Conservation (phyloP, 2,113 vertebrate species). For the Ciconia maguari region DNA sequence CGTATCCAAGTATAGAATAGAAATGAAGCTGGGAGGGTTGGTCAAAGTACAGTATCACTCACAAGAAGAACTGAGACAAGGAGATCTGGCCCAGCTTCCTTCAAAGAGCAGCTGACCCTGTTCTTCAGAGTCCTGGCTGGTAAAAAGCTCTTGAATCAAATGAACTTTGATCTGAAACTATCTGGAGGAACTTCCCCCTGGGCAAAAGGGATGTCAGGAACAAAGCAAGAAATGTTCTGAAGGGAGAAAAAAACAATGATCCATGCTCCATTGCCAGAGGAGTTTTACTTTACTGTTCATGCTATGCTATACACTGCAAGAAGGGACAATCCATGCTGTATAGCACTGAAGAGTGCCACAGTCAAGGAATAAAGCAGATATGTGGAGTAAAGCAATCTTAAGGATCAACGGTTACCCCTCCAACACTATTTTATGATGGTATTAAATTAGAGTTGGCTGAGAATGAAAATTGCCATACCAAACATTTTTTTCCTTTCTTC, state of each 20-base stretch:
- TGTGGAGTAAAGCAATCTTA: neutral
- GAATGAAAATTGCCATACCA: neutral
- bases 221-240: neutral
- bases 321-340: neutral
- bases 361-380: neutral
- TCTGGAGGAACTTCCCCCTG: neutral
- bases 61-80: neutral
- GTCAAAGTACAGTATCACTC: neutral
- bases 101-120: neutral
- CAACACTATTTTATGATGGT: neutral
- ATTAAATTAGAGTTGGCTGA: neutral
- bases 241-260: neutral
- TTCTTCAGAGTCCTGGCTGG: neutral
- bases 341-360: neutral
- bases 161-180: neutral
- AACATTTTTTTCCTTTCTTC: neutral
- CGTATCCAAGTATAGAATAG: neutral
- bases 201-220: neutral
- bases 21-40: neutral
- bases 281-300: neutral
- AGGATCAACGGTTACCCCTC: neutral
- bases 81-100: neutral
- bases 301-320: neutral
- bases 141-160: neutral
- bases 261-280: neutral